These are phyloP conservation scores for Archaeoteleia sp. DNA, from an alignment of 2,888 invertebrate species.

Conservation along the genomic window DNA sequence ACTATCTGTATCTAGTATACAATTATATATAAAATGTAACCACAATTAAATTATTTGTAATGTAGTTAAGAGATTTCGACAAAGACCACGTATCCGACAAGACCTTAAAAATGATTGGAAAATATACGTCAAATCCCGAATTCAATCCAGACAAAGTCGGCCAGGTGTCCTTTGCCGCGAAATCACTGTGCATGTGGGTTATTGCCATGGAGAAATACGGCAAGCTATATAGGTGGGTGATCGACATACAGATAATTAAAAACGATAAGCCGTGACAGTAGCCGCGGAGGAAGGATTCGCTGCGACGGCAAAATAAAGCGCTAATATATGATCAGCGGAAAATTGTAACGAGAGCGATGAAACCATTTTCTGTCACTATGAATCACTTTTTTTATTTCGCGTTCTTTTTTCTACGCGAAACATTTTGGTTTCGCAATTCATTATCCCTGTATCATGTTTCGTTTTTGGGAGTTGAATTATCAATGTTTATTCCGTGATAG, in stretches of 20 bases:
- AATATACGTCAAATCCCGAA: conserved; percentile 87
- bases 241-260: conserved; percentile 47
- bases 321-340: conserved; percentile 43
- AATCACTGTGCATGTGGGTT: conserved; percentile 93
- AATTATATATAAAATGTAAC: too few relatives aligned
- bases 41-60: background rate
- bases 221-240: conserved; percentile 85
- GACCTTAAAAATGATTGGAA: conserved; percentile 86
- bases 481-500: background rate
- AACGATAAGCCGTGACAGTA: conserved; percentile 40
- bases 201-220: conserved; percentile 94
- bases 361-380: conserved; percentile 31
- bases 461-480: too few relatives aligned
- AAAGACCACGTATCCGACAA: conserved; percentile 91
- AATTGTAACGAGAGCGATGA: conserved; percentile 31
- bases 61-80: conserved; percentile 79
- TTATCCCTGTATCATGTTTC: background rate
- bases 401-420: background rate
- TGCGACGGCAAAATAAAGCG: conserved; percentile 43
- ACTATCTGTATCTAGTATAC: too few relatives aligned
- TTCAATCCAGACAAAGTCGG: conserved; percentile 93
- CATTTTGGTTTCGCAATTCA: background rate
- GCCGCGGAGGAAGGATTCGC: conserved; percentile 33
- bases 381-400: conserved; percentile 7
- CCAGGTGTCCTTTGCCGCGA: conserved; percentile 88